phyloP scores from a whole-genome alignment of 2,113 vertebrate genomes.

The Bostrychus sinensis region DNA sequence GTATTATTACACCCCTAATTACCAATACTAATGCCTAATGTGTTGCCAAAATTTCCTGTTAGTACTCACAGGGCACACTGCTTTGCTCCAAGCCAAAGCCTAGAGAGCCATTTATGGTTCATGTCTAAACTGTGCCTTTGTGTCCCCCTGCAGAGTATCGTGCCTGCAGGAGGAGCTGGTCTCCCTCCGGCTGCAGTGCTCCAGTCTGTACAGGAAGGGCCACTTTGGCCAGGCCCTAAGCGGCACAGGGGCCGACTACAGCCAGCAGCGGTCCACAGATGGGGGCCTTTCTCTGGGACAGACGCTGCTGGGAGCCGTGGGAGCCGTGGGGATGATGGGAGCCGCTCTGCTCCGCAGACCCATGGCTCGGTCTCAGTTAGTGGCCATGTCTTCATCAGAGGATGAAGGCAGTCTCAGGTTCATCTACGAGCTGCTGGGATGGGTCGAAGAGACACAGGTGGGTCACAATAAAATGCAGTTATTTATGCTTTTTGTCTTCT shows the following conservation, averaged over 20 bases:
- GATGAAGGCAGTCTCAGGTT: constrained; percentile 96
- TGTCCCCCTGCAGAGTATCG: constrained; percentile 79
- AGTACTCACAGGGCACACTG: too few species aligned
- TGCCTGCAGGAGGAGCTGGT: constrained; percentile 95
- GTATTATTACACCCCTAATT: too few species aligned
- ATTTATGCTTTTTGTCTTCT: too few species aligned
- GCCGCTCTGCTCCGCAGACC: constrained; percentile 90
- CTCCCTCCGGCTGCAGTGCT: constrained; percentile 90
- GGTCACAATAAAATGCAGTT: too few species aligned
- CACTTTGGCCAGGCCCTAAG: constrained; percentile 82
- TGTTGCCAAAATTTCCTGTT: too few species aligned
- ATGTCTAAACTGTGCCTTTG: too few species aligned
- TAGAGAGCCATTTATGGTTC: too few species aligned
- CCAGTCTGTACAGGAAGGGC: constrained; percentile 93
- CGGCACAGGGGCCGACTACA: constrained; percentile 68
- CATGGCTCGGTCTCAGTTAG: constrained; percentile 88
- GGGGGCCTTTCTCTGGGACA: constrained; percentile 82
- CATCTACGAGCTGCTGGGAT: constrained; percentile 95
- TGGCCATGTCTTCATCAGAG: constrained; percentile 94
- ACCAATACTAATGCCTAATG: too few species aligned
- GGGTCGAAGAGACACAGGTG: constrained; percentile 98
- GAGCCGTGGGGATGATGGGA: constrained; percentile 71
- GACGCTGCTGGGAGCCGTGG: constrained; percentile 74
- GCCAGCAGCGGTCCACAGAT: constrained; percentile 66
- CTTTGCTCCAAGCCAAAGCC: too few species aligned